Base-by-base conservation (phyloP, 35 echinoderm and acorn worm species). In the Diadema setosum region DNA sequence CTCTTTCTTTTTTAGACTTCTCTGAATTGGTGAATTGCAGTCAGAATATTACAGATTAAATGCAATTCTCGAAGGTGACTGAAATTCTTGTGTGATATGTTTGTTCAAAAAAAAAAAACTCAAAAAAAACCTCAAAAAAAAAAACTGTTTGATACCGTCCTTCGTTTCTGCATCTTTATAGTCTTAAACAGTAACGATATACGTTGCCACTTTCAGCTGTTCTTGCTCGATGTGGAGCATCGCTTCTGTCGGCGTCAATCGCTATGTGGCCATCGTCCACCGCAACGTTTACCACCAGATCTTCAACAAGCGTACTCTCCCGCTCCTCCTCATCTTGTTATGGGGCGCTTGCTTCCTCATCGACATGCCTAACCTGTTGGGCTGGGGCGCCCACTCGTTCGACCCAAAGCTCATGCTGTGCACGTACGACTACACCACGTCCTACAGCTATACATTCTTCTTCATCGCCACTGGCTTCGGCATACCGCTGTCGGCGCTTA, bases 361-460 rank as follows among this genome's bases (percentile, higher is more conserved):
- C 42, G 90, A 89, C 70, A 42, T 92, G 17, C 94, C 94, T 1
- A 91, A 91, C 81, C 44, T 96, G 1, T 21, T 89, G 1, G 90
- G 90, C 14, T 96, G 94, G 94, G 94, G 94, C 0, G 59, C 63
- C 23, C 94, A 92, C 57, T 70, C 58, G 29, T 96, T 65, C 82
- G 94, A 96, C 43, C 89, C 84, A 0, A 84, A 87, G 45, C 46
- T 91, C 36, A 91, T 96, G 94, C 56, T 96, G 39, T 92, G 94
- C 43, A 96, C 94, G 5, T 96, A 92, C 86, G 86, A 96, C 58
- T 89, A 88, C 33, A 89, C 86, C 5, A 80, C 60, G 17, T 30
- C 85, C 5, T 91, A 92, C 58, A 88, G 80, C 65, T 92, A 96
- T 64, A 96, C 94, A 2, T 70, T 96, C 39, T 96, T 96, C 70